These are phyloP conservation scores for Hippoglossus stenolepis DNA, from an alignment of 2,113 vertebrate species.

Conservation along the genomic window DNA sequence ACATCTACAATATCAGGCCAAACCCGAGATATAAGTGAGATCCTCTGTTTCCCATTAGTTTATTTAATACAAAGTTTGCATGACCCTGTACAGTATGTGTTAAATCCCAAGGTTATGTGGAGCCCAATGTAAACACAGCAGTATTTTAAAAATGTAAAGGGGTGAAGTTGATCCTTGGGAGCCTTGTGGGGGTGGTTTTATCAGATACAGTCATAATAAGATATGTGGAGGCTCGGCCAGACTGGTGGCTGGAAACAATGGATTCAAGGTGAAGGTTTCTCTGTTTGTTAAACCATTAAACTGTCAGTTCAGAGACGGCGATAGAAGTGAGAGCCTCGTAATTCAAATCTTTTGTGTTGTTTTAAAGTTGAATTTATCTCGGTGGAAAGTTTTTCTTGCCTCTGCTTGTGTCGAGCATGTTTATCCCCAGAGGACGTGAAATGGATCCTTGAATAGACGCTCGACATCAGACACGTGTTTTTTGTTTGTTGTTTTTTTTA, in stretches of 20 bases:
- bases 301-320: constrained; percentile 11
- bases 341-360: constrained; percentile 35
- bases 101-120: constrained; percentile 4
- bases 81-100: constrained; percentile 12
- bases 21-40: background rate
- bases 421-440: background rate
- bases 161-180: constrained; percentile 7
- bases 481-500: no score
- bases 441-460: no score
- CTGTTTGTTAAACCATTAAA: constrained; percentile 48
- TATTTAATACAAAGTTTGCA: background rate
- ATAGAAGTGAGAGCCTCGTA: constrained; percentile 26
- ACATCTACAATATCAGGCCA: background rate
- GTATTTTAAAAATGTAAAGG: background rate
- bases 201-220: constrained; percentile 43
- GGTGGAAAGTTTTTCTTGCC: constrained; percentile 11
- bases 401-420: constrained; percentile 24
- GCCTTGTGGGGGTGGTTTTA: background rate
- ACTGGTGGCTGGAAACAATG: constrained; percentile 14
- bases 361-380: constrained; percentile 38
- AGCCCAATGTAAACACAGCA: constrained; percentile 12
- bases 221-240: constrained; percentile 11
- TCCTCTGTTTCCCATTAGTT: constrained; percentile 5
- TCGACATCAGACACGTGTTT: no score
- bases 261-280: constrained; percentile 32